Conservation (phyloP, 2,797 vertebrate species). For the Sylvia borin region DNA sequence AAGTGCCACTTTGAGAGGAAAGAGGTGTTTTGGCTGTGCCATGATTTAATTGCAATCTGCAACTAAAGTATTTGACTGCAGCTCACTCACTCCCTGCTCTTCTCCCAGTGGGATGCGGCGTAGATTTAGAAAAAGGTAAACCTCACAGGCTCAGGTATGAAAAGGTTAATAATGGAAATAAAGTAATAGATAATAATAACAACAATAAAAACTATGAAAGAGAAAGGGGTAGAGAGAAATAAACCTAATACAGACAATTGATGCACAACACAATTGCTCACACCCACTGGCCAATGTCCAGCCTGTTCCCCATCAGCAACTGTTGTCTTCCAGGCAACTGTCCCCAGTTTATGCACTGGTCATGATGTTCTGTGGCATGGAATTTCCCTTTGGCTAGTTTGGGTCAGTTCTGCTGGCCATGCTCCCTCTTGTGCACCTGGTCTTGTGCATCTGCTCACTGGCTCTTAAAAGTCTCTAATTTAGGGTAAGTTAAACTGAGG, state of each 20-base stretch:
- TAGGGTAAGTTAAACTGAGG: neutral
- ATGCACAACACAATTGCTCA: neutral
- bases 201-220: neutral
- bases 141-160: neutral
- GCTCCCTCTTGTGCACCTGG: neutral
- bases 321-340: neutral
- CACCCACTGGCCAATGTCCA: neutral
- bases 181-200: neutral
- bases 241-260: neutral
- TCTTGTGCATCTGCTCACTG: neutral
- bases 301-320: fast-evolving
- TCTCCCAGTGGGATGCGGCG: neutral
- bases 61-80: neutral
- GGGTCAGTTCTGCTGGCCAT: neutral
- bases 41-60: neutral
- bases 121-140: neutral
- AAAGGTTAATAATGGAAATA: neutral
- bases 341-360: neutral
- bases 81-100: neutral
- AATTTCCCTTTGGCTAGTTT: neutral
- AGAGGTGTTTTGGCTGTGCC: neutral
- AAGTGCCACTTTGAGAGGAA: neutral
- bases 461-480: neutral
- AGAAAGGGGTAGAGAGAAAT: neutral
- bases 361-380: neutral